Percentiles rank a stretch among this genome's conserved stretches.
Evolutionary conservation across 2,113 vertebrate genomes (phyloP).

Genomic region (Cichladusa arquata): DNA sequence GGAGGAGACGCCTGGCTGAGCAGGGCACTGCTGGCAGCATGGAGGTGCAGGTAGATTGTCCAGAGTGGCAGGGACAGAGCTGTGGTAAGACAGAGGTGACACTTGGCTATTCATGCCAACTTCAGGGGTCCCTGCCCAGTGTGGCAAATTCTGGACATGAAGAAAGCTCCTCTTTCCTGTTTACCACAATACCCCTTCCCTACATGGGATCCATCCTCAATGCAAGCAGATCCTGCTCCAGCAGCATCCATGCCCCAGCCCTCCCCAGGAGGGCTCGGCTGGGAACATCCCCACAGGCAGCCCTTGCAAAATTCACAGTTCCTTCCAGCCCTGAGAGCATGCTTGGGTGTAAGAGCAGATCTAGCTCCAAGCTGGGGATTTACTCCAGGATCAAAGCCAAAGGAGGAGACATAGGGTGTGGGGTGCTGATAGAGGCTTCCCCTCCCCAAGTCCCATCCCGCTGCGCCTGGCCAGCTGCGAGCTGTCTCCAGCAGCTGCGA

Average conservation of each 20-base stretch:
- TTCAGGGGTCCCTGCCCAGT: background rate
- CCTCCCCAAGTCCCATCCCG: background rate
- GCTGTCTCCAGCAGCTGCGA: background rate
- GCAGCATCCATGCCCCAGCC: background rate
- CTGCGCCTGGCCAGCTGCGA: background rate
- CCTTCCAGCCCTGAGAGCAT: rapidly evolving
- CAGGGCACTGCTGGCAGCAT: background rate
- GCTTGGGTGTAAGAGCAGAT: rapidly evolving
- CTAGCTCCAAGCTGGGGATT: background rate
- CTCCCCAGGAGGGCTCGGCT: background rate
- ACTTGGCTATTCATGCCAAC: rapidly evolving
- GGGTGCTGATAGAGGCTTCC: background rate
- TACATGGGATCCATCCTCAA: rapidly evolving
- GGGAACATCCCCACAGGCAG: rapidly evolving
- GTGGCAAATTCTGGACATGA: background rate
- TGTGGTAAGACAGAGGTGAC: background rate
- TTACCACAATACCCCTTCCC: background rate
- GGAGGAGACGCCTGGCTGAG: background rate
- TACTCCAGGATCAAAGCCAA: constrained; percentile 42
- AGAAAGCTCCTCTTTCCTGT: background rate
- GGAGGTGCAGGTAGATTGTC: background rate
- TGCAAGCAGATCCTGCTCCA: background rate
- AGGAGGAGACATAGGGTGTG: constrained; percentile 11
- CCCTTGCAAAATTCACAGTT: background rate
- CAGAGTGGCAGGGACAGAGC: background rate